Evolutionary conservation across 2,797 vertebrate species (phyloP).

Genomic region (Luscinia luscinia): DNA sequence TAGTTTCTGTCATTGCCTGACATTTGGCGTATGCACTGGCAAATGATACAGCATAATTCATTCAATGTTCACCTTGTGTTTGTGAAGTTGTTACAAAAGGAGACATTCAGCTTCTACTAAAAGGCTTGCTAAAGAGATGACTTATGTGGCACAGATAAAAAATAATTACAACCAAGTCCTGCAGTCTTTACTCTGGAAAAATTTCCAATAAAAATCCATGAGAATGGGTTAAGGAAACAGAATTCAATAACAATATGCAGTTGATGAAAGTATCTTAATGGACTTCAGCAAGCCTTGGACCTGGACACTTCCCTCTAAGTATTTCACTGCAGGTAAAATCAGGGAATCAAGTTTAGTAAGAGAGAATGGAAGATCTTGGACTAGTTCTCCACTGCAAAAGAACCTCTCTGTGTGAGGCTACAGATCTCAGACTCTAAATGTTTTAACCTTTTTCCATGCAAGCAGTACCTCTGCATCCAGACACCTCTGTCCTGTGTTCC

Average conservation of each 20-base stretch:
- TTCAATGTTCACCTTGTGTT: conserved; percentile 55
- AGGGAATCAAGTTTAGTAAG: not conserved
- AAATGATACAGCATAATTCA: conserved; percentile 42
- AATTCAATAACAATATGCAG: not conserved
- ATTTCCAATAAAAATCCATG: not conserved
- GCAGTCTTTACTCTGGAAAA: not conserved
- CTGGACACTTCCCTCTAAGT: not conserved
- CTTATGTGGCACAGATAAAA: not conserved
- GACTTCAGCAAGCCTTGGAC: not conserved
- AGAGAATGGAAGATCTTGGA: not conserved
- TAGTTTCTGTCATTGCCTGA: conserved; percentile 53
- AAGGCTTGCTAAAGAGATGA: not conserved
- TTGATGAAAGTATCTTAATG: not conserved
- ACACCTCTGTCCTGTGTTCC: conserved; percentile 79
- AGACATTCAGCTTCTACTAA: conserved; percentile 8
- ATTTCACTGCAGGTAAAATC: not conserved
- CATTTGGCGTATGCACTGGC: not conserved
- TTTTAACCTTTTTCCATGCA: not conserved
- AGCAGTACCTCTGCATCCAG: conserved; percentile 81
- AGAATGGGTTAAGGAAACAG: not conserved
- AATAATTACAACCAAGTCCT: not conserved
- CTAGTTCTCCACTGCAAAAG: not conserved
- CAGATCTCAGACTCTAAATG: not conserved
- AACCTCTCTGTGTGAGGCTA: not conserved
- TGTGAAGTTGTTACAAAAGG: conserved; percentile 33